Conservation (phyloP, 2,113 vertebrate species). For the Gopherus evgoodei region DNA sequence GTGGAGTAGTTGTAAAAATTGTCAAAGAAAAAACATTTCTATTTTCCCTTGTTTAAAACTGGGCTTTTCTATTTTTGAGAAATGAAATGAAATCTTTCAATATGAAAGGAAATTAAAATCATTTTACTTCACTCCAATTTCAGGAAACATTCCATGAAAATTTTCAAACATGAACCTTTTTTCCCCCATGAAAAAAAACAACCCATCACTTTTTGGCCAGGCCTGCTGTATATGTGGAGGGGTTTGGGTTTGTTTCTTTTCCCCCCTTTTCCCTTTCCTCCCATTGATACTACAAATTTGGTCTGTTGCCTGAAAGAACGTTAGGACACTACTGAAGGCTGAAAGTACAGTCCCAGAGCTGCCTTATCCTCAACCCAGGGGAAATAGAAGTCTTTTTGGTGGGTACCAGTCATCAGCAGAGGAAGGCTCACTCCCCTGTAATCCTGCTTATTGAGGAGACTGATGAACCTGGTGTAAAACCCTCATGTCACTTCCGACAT, state of each 20-base stretch:
- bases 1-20: rapidly evolving
- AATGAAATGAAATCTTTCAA: neutral
- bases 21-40: neutral
- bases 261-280: rapidly evolving
- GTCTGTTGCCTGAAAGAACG: neutral
- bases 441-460: rapidly evolving
- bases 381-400: neutral
- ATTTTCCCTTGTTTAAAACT: neutral
- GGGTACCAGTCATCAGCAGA: neutral
- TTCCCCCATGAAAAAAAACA: neutral
- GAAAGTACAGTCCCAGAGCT: neutral
- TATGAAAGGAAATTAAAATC: neutral
- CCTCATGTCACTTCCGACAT: neutral
- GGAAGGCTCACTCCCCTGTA: neutral
- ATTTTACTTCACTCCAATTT: neutral
- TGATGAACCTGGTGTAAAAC: neutral
- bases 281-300: no score
- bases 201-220: neutral
- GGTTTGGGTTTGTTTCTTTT: neutral
- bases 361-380: neutral
- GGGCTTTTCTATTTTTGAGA: neutral
- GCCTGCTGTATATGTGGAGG: neutral
- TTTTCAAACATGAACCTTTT: neutral
- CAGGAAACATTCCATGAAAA: neutral
- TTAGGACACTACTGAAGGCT: neutral